Percentiles rank a stretch among this genome's conserved stretches.
These are phyloP conservation scores for Cygnus buccinator DNA, from an alignment of 2,113 vertebrate genomes.

Conservation along the genomic window DNA sequence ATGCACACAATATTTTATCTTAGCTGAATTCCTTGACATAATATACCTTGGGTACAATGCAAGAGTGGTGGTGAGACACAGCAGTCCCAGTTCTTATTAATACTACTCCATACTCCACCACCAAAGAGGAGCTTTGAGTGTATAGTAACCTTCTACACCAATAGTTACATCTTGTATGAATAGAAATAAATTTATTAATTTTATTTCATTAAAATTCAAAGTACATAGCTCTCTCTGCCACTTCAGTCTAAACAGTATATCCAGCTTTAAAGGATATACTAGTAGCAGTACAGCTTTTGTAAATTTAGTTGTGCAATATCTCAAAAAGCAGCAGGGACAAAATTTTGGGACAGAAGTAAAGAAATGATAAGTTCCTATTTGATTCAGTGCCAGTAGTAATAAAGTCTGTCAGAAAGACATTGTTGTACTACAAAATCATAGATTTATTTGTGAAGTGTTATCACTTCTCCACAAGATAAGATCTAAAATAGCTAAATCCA, in stretches of 20 bases:
- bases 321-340: not conserved
- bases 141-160: constrained; percentile 4
- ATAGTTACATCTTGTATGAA: not conserved
- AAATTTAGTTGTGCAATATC: not conserved
- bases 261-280: not conserved
- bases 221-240: not conserved
- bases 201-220: not conserved
- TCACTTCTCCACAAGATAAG: not conserved
- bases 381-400: not conserved
- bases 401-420: not conserved
- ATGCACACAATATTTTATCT: not conserved
- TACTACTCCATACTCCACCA: not conserved
- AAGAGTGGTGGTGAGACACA: not conserved
- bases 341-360: not conserved
- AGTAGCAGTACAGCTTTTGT: not conserved
- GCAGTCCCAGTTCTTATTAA: constrained; percentile 6
- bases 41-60: not conserved
- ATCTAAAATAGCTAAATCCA: not conserved
- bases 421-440: not conserved
- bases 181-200: constrained; percentile 1
- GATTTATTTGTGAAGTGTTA: not conserved
- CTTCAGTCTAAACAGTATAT: not conserved
- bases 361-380: not conserved
- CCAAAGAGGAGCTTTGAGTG: not conserved
- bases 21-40: not conserved